Evolutionary conservation across 1,140 invertebrate species (phyloP), one percentile per base, ranked within the genome.

Genomic region (Drosophila athabasca): DNA sequence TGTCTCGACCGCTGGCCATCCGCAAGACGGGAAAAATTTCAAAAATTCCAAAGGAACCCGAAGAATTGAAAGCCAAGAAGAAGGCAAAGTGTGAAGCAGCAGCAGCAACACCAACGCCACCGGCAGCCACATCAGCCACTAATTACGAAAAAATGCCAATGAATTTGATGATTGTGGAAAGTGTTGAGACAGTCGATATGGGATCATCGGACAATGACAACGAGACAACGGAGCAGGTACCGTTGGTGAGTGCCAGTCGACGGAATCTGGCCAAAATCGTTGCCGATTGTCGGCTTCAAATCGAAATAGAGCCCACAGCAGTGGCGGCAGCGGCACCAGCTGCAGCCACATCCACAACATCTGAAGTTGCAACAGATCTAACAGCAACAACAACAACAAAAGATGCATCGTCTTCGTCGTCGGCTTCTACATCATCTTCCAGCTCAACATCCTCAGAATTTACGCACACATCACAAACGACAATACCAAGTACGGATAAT

Each of bases 401-500:
- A 51, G 48, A n/a, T 51, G 45, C 62, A 69, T 48, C 64, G 51
- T 75, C 67, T 17, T 76, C 80, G 35, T 51, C 61, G 0, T 52
- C 75, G 8, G 67, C 78, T 1, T 64, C 79, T 4, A 73, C 76
- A 13, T 72, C 73, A 13, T 62, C 75, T 41, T 66, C 79, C 43
- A 75, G 72, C 62, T 76, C 71, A 26, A 82, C 83, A 71, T 87
- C 82, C 57, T 79, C 82, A 53, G 83, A 87, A 64, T 82, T 80
- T 75, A 85, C 78, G 83, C 78, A 88, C 61, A 85, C 82, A 78
- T 85, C 82, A 82, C 82, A 85, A 67, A 85, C 82, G 11, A 85
- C 82, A 65, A 88, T 87, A 65, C 83, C 83, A 79, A 88, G 83
- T 88, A 73, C 83, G 83, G 83, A 87, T 82, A 87, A 87, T 83